Conservation (phyloP, 2,888 invertebrate species). For the Drosophila koepferae region DNA sequence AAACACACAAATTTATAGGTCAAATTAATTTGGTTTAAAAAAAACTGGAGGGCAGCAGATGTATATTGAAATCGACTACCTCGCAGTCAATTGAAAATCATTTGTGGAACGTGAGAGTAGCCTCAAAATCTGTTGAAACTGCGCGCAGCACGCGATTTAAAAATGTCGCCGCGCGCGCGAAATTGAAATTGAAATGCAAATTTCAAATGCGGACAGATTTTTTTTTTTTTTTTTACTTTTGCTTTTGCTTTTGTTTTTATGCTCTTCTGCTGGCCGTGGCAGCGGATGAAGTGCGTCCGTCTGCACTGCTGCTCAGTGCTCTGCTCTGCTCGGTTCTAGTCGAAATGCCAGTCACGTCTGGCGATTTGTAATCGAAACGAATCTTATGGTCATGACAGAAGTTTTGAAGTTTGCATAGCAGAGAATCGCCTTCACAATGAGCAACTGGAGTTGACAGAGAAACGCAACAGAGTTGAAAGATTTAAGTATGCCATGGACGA, state of each 20-base stretch:
- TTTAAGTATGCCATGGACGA: slow-evolving; percentile 17
- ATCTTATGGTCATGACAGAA: slow-evolving; percentile 72
- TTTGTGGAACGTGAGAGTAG: slow-evolving; percentile 52
- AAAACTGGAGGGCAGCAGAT: slow-evolving; percentile 15
- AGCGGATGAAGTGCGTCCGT: slow-evolving; percentile 30
- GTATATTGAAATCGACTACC: slow-evolving; percentile 16
- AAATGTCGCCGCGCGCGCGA: slow-evolving; percentile 61
- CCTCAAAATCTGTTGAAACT: slow-evolving; percentile 39
- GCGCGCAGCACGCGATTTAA: slow-evolving; percentile 36
- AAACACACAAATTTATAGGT: slow-evolving; percentile 1
- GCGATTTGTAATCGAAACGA: slow-evolving; percentile 80
- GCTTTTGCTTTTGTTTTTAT: slow-evolving; percentile 18
- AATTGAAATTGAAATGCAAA: slow-evolving; percentile 76
- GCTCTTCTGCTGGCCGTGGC: slow-evolving; percentile 17
- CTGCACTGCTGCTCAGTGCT: not conserved
- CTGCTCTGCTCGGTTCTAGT: slow-evolving; percentile 7
- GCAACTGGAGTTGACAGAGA: slow-evolving; percentile 43
- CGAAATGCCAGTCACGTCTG: slow-evolving; percentile 72
- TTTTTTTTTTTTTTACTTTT: slow-evolving; percentile 3
- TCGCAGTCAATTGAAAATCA: slow-evolving; percentile 62
- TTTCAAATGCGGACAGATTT: slow-evolving; percentile 50
- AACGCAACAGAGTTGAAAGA: slow-evolving; percentile 55
- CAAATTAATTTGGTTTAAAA: slow-evolving; percentile 36
- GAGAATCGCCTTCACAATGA: slow-evolving; percentile 29
- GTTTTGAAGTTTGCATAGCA: slow-evolving; percentile 58